Evolutionary conservation across 2,797 vertebrate genomes (phyloP).

Genomic region (Bryconaethiops microstoma): DNA sequence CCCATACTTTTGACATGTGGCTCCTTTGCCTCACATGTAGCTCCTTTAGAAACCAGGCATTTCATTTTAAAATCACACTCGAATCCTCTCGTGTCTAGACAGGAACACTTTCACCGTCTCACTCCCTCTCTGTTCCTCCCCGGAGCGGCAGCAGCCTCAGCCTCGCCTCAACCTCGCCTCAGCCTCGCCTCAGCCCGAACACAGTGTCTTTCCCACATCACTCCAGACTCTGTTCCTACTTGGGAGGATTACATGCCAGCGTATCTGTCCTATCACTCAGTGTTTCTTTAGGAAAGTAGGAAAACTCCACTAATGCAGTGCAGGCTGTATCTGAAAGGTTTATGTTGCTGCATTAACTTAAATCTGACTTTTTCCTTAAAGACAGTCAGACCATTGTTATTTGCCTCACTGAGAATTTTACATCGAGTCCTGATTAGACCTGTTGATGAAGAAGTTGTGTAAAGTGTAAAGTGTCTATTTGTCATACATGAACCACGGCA

Average conservation of each 20-base stretch:
- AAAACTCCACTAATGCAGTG: background rate
- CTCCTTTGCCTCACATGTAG: background rate
- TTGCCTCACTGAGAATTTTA: no score
- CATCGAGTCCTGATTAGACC: no score
- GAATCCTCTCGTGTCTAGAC: constrained; percentile 1
- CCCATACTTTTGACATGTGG: background rate
- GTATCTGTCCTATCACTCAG: background rate
- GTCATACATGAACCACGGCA: no score
- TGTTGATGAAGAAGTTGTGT: no score
- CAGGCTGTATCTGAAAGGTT: no score
- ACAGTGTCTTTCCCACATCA: constrained; percentile 10
- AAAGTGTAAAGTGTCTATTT: no score
- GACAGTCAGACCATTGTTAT: no score
- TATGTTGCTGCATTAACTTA: background rate
- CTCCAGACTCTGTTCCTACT: constrained; percentile 18
- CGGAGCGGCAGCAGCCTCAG: constrained; percentile 23
- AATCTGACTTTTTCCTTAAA: background rate
- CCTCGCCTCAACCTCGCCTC: constrained; percentile 28
- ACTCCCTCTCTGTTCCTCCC: constrained; percentile 39
- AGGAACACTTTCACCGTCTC: constrained; percentile 1
- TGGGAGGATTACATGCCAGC: constrained; percentile 1
- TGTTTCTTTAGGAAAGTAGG: background rate
- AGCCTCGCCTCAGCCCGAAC: constrained; percentile 35
- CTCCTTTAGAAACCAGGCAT: constrained; percentile 9
- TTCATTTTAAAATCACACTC: constrained; percentile 17